Conservation (phyloP, 64 coral and sea anemone genomes). For the Pocillopora damicornis region DNA sequence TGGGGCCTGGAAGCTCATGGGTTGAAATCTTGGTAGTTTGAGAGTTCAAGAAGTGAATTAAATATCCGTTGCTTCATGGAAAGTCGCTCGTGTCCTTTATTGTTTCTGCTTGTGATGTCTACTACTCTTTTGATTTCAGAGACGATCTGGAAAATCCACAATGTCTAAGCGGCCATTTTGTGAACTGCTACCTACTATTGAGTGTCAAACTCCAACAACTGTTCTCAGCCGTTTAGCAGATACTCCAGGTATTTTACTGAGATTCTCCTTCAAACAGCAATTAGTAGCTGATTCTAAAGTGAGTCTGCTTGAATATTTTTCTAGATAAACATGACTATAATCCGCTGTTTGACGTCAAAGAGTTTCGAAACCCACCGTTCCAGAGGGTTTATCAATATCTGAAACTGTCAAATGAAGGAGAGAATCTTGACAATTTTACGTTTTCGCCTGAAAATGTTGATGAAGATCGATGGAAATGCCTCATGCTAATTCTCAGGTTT, state of each 20-base stretch:
- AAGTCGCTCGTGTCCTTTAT: no score
- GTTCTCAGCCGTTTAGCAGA: slow-evolving; percentile 5
- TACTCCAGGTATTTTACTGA: background rate
- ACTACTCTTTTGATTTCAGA: background rate
- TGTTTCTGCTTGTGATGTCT: no score
- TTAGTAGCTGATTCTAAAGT: background rate
- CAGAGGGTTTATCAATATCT: slow-evolving; percentile 81
- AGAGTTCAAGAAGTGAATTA: no score
- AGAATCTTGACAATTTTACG: slow-evolving; percentile 43
- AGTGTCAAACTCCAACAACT: slow-evolving; percentile 47
- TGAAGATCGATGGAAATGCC: slow-evolving; percentile 7
- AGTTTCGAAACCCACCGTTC: slow-evolving; percentile 51
- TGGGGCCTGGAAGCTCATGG: no score
- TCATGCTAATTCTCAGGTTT: slow-evolving; percentile 41
- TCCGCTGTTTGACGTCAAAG: slow-evolving; percentile 63
- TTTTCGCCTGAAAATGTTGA: background rate
- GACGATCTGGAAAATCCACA: background rate
- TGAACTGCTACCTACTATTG: slow-evolving; percentile 43
- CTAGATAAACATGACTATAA: background rate
- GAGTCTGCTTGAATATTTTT: background rate
- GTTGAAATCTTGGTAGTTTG: no score
- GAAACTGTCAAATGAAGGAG: slow-evolving; percentile 7
- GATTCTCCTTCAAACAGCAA: background rate
- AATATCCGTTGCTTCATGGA: no score
- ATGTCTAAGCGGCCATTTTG: slow-evolving; percentile 12